Evolutionary conservation across 2,888 invertebrate species (phyloP), one percentile per base, ranked within the genome.

Genomic region (Cecidostiba fungosa): DNA sequence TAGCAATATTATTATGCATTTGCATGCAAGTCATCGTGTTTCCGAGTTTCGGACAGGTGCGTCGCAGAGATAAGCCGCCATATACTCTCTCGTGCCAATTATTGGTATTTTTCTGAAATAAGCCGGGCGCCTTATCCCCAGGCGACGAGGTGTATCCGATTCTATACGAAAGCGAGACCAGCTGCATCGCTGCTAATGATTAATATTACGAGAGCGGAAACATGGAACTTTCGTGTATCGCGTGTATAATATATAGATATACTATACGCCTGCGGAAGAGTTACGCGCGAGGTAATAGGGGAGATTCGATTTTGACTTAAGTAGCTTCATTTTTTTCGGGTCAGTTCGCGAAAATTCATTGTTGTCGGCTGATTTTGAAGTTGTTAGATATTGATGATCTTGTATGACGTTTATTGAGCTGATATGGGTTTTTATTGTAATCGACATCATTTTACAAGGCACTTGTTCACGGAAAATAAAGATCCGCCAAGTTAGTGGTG

Each of bases 61-160:
- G 80, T 69, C 77, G 50, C 82, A 62, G 10, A 89, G 90, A 91
- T 90, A 90, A 90, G 89, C 87, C 84, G 88, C 43, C 43, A 12
- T 8, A 36, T 4, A 5, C 19, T 89, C 89, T 89, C 91, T 90
- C 90, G 50, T 87, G 89, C 90, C 91, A 91, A 92, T 92, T 92
- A 91, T 92, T 91, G 90, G 90, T 89, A 90, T 91, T 91, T 90
- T 87, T 88, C 83, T 29, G 77, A 74, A 84, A 84, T 77, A 87
- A 89, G 87, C 87, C 79, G 76, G 80, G 26, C 77, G 87, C 83
- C 89, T 88, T 88, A 88, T 85, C 88, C 88, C 23, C 79, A 77
- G 81, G 76, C 77, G 26, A 59, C 54, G n/a, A 59, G n/a, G 81
- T 39, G 23, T 43, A 54, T 66, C 62, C 43, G 50, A 29, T 36